Evolutionary conservation across 2,888 invertebrate genomes (phyloP), one percentile per base, ranked within the genome.

Genomic region (Tridacna crocea): DNA sequence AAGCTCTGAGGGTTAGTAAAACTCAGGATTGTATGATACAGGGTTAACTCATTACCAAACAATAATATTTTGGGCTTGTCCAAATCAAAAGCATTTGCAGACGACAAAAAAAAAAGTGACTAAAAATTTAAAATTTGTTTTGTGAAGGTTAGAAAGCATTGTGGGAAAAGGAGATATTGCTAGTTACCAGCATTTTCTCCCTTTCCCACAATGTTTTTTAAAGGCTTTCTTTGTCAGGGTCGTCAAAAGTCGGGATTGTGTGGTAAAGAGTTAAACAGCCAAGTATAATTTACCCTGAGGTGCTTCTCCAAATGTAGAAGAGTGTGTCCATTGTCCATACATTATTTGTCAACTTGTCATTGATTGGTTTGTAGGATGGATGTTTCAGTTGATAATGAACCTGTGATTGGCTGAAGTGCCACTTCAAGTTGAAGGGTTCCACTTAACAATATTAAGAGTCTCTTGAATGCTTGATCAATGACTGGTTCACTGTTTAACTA

Each of bases 331-430:
- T 70, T 70, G 70, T 70, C 70, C 70, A 70, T 70, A 70, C 24
- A 70, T 74, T 61, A 51, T 77, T 61, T 72, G 72, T 77, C 48
- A 72, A 51, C 63, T 77, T 72, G 63, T 77, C 77, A 63, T 72
- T 77, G 72, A 77, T 77, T 77, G 77, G 77, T 72, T 77, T 51
- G 63, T 17, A 51, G 72, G 63, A 72, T 61, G 63, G 27, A 47
- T 72, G 46, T 70, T 60, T 61, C 47, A 72, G 48, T 27, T 72
- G 72, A 72, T 72, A 77, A 77, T 48, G 61, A 48, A 47, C 12
- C 72, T 48, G 77, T 72, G 72, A 77, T 77, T 77, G 77, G 77
- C 51, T 77, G 61, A 72, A 77, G 77, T 72, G 77, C 68, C 61
- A 61, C 74, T 74, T 61, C 12, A 70, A 70, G 47, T 70, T 70